Percentiles rank a stretch among this genome's conserved stretches.
Conservation (phyloP, 2,888 invertebrate genomes). For the Chymomyza procnemis region DNA sequence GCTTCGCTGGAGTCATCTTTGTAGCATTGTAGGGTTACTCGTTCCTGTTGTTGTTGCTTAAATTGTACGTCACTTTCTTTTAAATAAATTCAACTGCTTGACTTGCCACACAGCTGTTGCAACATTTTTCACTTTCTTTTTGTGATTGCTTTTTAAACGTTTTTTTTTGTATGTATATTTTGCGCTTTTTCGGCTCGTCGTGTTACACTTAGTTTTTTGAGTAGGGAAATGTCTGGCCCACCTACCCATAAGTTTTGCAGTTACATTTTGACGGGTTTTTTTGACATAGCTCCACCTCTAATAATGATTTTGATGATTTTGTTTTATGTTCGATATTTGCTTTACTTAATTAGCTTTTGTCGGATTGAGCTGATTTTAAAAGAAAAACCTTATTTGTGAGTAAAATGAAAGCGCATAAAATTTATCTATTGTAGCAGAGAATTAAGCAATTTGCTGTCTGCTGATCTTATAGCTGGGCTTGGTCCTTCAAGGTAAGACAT, state of each 20-base stretch:
- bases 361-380: neutral
- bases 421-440: conserved; percentile 28
- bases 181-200: neutral
- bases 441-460: neutral
- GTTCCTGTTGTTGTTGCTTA: conserved; percentile 5
- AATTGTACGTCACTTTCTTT: conserved; percentile 52
- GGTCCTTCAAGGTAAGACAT: neutral
- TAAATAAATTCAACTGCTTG: conserved; percentile 5
- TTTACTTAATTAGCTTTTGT: neutral
- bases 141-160: conserved; percentile 33
- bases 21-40: neutral
- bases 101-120: conserved; percentile 34
- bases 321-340: conserved; percentile 51
- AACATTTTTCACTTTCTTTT: conserved; percentile 62
- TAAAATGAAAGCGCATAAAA: conserved; percentile 61
- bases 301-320: conserved; percentile 47
- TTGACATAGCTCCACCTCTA: conserved; percentile 20
- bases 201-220: conserved; percentile 27
- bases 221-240: conserved; percentile 52
- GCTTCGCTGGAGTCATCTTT: neutral
- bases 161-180: conserved; percentile 4
- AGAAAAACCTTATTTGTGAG: conserved; percentile 4
- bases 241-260: conserved; percentile 38
- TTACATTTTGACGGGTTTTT: conserved; percentile 44
- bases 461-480: neutral